These are phyloP conservation scores for Eulemur macaco DNA, from an alignment of 2,113 vertebrate species.

Conservation along the genomic window DNA sequence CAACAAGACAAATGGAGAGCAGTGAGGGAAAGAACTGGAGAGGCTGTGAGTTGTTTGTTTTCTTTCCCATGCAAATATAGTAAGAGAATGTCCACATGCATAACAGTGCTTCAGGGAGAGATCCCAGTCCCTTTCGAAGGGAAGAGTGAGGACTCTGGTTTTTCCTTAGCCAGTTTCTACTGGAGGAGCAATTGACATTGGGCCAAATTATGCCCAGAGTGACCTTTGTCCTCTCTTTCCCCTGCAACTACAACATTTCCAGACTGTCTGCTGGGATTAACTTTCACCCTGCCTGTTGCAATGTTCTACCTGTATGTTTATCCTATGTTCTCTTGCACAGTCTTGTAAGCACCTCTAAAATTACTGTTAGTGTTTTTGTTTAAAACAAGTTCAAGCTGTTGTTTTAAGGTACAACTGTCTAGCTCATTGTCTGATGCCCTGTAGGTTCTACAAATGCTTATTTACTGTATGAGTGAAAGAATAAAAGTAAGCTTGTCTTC, in stretches of 20 bases:
- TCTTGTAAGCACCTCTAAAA: background rate
- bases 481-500: background rate
- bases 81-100: slow-evolving; percentile 66
- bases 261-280: slow-evolving; percentile 7
- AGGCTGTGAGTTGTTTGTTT: slow-evolving; percentile 69
- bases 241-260: slow-evolving; percentile 16
- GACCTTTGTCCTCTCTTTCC: slow-evolving; percentile 57
- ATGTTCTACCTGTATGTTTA: background rate
- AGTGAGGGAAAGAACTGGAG: slow-evolving; percentile 59
- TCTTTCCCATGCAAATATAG: slow-evolving; percentile 80
- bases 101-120: slow-evolving; percentile 64
- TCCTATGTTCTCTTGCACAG: background rate
- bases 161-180: slow-evolving; percentile 33
- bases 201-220: slow-evolving; percentile 56
- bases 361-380: background rate
- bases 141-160: slow-evolving; percentile 20
- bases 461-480: background rate
- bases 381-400: background rate
- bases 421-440: background rate
- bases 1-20: slow-evolving; percentile 71
- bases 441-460: background rate
- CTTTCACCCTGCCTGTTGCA: background rate
- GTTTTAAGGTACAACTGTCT: background rate
- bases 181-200: slow-evolving; percentile 36
- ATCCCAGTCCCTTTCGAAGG: slow-evolving; percentile 64